These are phyloP conservation scores for Cyclophora albipunctata DNA, from an alignment of 2,888 invertebrate species.

Conservation along the genomic window DNA sequence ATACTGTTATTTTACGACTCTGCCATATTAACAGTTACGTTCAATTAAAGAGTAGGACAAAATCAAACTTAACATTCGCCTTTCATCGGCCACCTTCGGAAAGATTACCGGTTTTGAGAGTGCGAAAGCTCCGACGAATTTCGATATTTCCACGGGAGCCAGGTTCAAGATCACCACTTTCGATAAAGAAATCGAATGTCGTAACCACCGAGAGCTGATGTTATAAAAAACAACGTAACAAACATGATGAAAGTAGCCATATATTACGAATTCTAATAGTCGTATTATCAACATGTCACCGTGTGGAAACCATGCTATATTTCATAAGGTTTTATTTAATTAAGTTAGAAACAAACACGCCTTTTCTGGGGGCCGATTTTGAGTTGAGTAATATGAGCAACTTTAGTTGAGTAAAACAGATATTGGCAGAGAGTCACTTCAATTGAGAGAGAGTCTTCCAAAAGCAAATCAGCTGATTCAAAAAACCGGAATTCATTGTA, in stretches of 20 bases:
- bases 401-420: too few relatives aligned
- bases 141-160: conserved; percentile 19
- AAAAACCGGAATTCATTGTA: too few relatives aligned
- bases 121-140: conserved; percentile 51
- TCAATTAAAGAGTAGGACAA: too few relatives aligned
- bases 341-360: neutral
- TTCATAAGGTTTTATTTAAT: conserved; percentile 7
- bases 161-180: conserved; percentile 62
- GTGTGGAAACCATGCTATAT: conserved; percentile 23
- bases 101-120: conserved; percentile 46
- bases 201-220: conserved; percentile 48
- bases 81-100: conserved; percentile 46
- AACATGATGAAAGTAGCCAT: conserved; percentile 37
- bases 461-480: too few relatives aligned
- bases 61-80: conserved; percentile 58
- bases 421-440: too few relatives aligned
- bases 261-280: conserved; percentile 19
- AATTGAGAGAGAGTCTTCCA: too few relatives aligned
- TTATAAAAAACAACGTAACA: conserved; percentile 36
- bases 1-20: too few relatives aligned
- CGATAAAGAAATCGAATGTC: conserved; percentile 50
- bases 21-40: too few relatives aligned
- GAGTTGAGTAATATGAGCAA: too few relatives aligned
- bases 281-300: conserved; percentile 15
- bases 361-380: too few relatives aligned